A percentile compares a stretch with the other conserved stretches of the same genome.
phyloP scores from a whole-genome alignment of 1,140 invertebrate species.

The Plectus sambesii region DNA sequence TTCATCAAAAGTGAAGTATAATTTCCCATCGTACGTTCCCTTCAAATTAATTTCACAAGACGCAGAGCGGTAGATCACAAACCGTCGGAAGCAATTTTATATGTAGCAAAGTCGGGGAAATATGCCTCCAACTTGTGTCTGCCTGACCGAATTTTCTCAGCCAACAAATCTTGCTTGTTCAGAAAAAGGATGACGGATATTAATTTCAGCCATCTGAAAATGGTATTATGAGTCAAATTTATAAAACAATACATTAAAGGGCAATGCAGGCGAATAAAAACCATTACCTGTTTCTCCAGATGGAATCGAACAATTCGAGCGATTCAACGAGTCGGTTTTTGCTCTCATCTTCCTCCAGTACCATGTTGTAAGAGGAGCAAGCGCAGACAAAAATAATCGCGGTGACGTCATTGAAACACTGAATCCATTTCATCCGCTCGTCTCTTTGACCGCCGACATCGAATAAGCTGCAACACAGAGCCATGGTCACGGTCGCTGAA shows the following conservation, averaged over 20 bases:
- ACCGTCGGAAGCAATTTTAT: too few relatives aligned
- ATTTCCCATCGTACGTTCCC: too few relatives aligned
- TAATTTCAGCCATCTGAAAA: slow-evolving; percentile 83
- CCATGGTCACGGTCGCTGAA: background rate
- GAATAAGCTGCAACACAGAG: slow-evolving; percentile 69
- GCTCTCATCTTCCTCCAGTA: slow-evolving; percentile 80
- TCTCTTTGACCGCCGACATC: slow-evolving; percentile 95
- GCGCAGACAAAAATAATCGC: slow-evolving; percentile 98
- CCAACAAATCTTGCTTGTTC: slow-evolving; percentile 85
- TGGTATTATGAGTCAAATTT: too few relatives aligned
- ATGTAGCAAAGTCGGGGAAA: slow-evolving; percentile 84
- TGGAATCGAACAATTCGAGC: slow-evolving; percentile 92
- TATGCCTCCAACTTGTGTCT: slow-evolving; percentile 89
- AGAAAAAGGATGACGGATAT: slow-evolving; percentile 97
- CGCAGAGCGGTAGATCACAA: too few relatives aligned
- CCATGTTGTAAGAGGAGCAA: slow-evolving; percentile 96
- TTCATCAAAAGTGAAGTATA: too few relatives aligned
- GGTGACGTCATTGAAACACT: slow-evolving; percentile 98
- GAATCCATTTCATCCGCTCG: slow-evolving; percentile 96
- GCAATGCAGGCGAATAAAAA: too few relatives aligned
- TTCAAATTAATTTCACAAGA: too few relatives aligned
- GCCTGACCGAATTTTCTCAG: slow-evolving; percentile 85
- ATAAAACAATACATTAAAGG: too few relatives aligned
- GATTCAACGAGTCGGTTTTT: slow-evolving; percentile 91
- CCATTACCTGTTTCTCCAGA: slow-evolving; percentile 98